Percentiles rank a stretch among this genome's conserved stretches.
Conservation (phyloP, 1,140 invertebrate genomes). For the Pseudomyrmex gracilis region DNA sequence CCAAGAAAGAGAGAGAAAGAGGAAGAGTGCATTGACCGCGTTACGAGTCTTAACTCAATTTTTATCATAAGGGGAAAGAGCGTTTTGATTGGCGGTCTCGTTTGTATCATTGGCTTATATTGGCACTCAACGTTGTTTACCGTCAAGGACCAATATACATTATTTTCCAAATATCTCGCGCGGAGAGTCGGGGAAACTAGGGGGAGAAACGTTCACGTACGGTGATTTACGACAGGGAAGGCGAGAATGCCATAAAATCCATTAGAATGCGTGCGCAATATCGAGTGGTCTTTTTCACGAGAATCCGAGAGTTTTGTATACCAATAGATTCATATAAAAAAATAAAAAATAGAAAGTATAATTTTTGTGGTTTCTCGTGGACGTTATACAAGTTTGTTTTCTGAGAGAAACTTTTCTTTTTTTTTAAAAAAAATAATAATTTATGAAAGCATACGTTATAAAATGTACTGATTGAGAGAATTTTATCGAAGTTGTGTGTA, state of each 20-base stretch:
- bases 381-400: no score
- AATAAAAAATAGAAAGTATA: no score
- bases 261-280: slow-evolving; percentile 63
- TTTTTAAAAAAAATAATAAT: no score
- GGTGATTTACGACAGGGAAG: slow-evolving; percentile 32
- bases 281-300: not conserved
- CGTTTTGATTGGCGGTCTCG: not conserved
- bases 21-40: not conserved
- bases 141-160: slow-evolving; percentile 33
- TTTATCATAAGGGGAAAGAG: not conserved
- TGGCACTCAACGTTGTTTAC: slow-evolving; percentile 15
- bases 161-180: slow-evolving; percentile 53
- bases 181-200: not conserved
- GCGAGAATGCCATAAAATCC: slow-evolving; percentile 46
- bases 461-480: no score
- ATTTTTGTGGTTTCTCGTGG: no score
- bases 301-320: not conserved
- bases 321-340: slow-evolving; percentile 7
- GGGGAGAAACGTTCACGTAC: slow-evolving; percentile 7
- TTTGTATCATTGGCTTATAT: slow-evolving; percentile 45
- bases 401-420: no score
- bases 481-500: no score
- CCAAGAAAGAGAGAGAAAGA: no score
- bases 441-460: no score
- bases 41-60: slow-evolving; percentile 48